Base-by-base conservation (phyloP, 2,888 invertebrate genomes). In the Dendrolimus houi region DNA sequence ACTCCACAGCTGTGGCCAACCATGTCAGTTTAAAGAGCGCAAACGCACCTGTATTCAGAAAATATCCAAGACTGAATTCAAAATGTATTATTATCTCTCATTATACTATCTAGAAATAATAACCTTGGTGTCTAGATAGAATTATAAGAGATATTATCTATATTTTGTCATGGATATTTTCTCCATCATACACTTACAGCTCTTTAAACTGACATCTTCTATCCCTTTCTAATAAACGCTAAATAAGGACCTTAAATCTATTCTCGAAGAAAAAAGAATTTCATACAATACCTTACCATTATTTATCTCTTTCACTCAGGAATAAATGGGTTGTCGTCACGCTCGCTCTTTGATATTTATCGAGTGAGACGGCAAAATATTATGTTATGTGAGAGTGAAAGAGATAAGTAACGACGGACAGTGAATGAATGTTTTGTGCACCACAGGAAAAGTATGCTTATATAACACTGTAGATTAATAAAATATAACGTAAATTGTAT, bases 41-140 rank as follows among this genome's bases (percentile, higher is more conserved):
- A 69, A 72, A 66, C 63, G 65, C 63, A 79, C 79, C 86, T 85
- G 85, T 62, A 68, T 79, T 68, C 67, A 82, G 81, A 85, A 87
- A 80, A 76, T 76, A 77, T 79, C 80, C 78, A 80, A 84, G 83
- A 83, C 81, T 79, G 63, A 77, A 65, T 70, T 57, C 29, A 29
- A 47, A 12, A 10, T 47, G 9, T 47, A 10, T 47, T 47, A 60
- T 53, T 54, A 55, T 55, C 53, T 55, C 57, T 57, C 56, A 54
- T 59, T 47, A 8, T 47, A 47, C 47, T 29, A 47, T 47, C 9
- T 47, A 12, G 47, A 47, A 47, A 29, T 29, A 29, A 29, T 6
- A 29, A 29, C 29, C 29, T 29, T 58, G 47, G 53, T 53, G 29
- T 42, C 12, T 47, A 12, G 9, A 47, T 47, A 47, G 9, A 47